Evolutionary conservation across 2,113 vertebrate species (phyloP).

Genomic region (Eclectus roratus): DNA sequence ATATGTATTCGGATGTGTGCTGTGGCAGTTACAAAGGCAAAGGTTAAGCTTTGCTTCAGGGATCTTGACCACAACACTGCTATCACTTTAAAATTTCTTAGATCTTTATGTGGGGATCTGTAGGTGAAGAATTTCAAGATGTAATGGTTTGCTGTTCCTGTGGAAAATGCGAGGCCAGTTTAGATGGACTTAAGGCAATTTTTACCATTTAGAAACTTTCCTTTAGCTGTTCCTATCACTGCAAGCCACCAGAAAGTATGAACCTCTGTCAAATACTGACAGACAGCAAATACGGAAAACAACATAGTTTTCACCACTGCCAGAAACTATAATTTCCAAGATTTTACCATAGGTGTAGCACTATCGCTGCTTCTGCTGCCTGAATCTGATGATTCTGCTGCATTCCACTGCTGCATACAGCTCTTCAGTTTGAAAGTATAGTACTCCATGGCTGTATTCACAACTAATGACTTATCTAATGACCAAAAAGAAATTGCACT

Average conservation of each 20-base stretch:
- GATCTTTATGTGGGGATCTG: background rate
- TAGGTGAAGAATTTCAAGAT: background rate
- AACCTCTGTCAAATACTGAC: background rate
- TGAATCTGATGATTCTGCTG: background rate
- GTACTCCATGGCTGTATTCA: background rate
- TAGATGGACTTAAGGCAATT: background rate
- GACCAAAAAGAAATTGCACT: background rate
- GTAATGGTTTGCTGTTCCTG: background rate
- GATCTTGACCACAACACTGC: background rate
- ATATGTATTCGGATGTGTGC: background rate
- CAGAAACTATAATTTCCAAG: background rate
- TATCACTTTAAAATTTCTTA: background rate
- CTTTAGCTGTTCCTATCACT: background rate
- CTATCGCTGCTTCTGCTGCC: background rate
- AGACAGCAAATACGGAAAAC: background rate
- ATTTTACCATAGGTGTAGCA: background rate
- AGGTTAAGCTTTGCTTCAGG: background rate
- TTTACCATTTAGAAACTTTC: background rate
- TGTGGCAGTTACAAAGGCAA: background rate
- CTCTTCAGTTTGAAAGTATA: background rate
- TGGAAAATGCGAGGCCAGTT: background rate
- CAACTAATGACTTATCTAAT: background rate
- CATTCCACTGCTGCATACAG: background rate
- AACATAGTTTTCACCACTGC: background rate
- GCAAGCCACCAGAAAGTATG: background rate